Percentiles rank a stretch among this genome's conserved stretches.
Conservation (phyloP, 2,113 vertebrate species). For the Hyaena hyaena region DNA sequence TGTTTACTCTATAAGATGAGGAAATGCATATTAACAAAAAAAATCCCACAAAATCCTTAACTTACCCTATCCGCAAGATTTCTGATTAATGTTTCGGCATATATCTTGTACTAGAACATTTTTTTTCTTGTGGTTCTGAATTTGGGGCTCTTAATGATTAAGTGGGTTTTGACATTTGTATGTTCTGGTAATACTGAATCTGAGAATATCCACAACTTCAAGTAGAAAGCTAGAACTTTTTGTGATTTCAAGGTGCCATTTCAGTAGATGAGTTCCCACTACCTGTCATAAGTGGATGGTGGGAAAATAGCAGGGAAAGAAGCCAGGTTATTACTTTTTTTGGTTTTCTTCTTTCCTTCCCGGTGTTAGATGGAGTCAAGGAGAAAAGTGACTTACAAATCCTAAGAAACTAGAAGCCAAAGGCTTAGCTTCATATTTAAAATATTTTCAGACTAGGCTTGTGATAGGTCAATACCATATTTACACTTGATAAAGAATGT, state of each 20-base stretch:
- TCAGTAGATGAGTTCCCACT: not conserved
- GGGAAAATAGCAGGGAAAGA: not conserved
- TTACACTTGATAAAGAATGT: not conserved
- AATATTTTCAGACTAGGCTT: not conserved
- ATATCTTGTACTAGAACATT: not conserved
- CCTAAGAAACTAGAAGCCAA: not conserved
- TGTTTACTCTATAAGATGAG: not conserved
- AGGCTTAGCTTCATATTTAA: not conserved
- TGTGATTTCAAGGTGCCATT: constrained; percentile 13
- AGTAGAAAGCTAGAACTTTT: not conserved
- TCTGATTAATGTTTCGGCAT: not conserved
- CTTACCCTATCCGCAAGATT: not conserved
- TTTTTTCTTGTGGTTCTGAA: not conserved
- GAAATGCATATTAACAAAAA: not conserved
- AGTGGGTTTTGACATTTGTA: not conserved
- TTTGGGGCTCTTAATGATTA: not conserved
- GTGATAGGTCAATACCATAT: not conserved
- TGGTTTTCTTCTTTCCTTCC: not conserved
- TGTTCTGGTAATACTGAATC: not conserved
- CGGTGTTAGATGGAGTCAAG: not conserved
- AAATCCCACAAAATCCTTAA: not conserved
- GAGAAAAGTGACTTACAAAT: not conserved
- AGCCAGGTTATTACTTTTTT: not conserved
- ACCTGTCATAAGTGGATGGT: not conserved
- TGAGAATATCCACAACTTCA: not conserved